Evolutionary conservation across 2,797 vertebrate genomes (phyloP), one percentile per base, ranked within the genome.

Genomic region (Tragopan temminckii): DNA sequence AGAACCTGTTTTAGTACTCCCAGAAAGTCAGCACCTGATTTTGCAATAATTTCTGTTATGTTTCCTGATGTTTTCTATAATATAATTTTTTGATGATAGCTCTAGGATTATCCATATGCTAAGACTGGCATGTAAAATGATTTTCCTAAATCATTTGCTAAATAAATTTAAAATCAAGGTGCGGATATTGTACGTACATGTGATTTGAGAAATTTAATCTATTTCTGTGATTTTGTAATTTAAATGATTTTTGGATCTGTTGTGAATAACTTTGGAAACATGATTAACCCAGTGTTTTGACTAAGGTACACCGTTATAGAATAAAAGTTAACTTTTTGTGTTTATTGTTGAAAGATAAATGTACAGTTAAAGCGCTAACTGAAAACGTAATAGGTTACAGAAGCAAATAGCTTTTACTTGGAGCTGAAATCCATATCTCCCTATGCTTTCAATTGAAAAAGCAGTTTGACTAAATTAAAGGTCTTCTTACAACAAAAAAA

Each of bases 381-480:
- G 43, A 24, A 78, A 93, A 50, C 5, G 68, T 89, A 70, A 81
- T 67, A 85, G 7, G 10, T 80, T 82, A 38, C 29, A 62, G 64
- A 72, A 58, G 27, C 55, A 82, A 46, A 72, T 8, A 61, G 21
- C 17, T 77, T 93, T 88, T 59, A 25, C 8, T 80, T 95, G 61
- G 33, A 61, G 38, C 66, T 91, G 1, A 7, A 83, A 64, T 84
- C 20, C 21, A 50, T 90, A 46, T 33, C 8, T 68, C 35, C 31
- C 55, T 83, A 53, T 85, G 18, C 40, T 91, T 83, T 45, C 76
- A 75, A 27, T 7, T 85, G 71, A 71, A 89, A 80, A 87, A 82
- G 20, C 4, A 6, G 78, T 85, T 89, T 87, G 17, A 53, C 24
- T 87, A 66, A 91, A 87, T 87, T 87, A 70, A 90, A 89, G 53